Evolutionary conservation across 2,797 vertebrate genomes (phyloP), one percentile per base, ranked within the genome.

Genomic region (Hyperoplus immaculatus): DNA sequence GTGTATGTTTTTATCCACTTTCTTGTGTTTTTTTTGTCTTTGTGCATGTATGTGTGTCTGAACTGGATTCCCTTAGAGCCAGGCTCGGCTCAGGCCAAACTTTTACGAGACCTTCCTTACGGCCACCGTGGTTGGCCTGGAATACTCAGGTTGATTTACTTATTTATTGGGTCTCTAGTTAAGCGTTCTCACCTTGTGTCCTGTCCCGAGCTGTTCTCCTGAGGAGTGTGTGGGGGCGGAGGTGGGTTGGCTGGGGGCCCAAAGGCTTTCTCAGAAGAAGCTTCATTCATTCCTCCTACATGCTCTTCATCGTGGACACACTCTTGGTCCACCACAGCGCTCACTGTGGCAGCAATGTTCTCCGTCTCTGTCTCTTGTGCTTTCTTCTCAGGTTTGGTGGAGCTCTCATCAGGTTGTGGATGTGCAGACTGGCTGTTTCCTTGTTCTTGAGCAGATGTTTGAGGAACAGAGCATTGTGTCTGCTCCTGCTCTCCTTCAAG

Each of bases 161-260:
- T 29, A 29, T 29, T 29, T 29, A 29, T 29, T 3, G 29, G 29
- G 29, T 29, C 29, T 29, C 3, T 2, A 29, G 29, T 29, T 29
- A 29, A 29, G 29, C 29, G 29, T 29, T 29, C 89, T 86, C 78
- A 95, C 95, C 93, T 78, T 3, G 59, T 36, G 47, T 78, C 70
- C 0, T 82, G 61, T 67, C 51, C 76, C 29, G 83, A 43, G 45
- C 56, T 29, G 29, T 29, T 80, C 16, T 83, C 74, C 36, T 90
- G 88, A 7, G 42, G 51, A 42, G 71, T 14, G 13, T 58, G 57
- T 0, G 95, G 95, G 16, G 94, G 94, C 0, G 94, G 94, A 14
- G 95, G 95, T 0, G 94, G 94, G 74, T 95, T 91, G 14, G 81
- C 58, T 1, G 95, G 95, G n/a, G 95, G 95, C 59, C 90, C 91